A percentile compares a stretch with the other conserved stretches of the same genome.
phyloP scores from a whole-genome alignment of 1,140 invertebrate genomes.

The Hyles vespertilio region DNA sequence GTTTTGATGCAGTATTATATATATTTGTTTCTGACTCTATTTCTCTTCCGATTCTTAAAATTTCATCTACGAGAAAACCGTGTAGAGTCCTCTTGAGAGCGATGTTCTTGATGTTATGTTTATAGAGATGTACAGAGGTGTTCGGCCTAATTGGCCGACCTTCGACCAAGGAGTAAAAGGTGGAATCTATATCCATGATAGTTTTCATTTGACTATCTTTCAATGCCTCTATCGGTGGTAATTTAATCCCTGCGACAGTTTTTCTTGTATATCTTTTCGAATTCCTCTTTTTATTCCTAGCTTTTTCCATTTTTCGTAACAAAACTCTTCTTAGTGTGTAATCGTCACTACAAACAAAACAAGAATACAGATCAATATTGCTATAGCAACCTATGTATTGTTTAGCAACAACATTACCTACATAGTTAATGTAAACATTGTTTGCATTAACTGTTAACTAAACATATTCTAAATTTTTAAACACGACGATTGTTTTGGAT shows the following conservation, averaged over 20 bases:
- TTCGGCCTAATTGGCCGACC: constrained; percentile 75
- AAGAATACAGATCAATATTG: constrained; percentile 35
- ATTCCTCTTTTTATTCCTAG: constrained; percentile 34
- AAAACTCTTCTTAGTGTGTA: not conserved
- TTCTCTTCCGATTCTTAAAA: constrained; percentile 77
- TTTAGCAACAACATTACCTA: no score
- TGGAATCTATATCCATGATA: constrained; percentile 78
- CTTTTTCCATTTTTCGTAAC: constrained; percentile 19
- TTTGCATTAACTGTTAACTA: no score
- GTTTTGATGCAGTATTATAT: constrained; percentile 75
- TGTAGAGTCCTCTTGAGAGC: constrained; percentile 75
- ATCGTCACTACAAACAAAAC: not conserved
- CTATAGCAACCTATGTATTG: constrained; percentile 40
- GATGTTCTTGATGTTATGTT: constrained; percentile 76
- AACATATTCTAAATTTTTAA: no score
- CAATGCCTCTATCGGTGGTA: constrained; percentile 48
- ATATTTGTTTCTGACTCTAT: constrained; percentile 76
- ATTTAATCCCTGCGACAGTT: constrained; percentile 37
- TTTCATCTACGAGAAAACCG: constrained; percentile 78
- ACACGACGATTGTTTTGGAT: no score
- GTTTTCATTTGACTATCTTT: constrained; percentile 51
- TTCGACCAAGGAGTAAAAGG: constrained; percentile 78
- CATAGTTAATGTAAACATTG: no score
- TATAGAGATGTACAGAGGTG: constrained; percentile 74
- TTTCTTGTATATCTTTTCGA: constrained; percentile 35